These are phyloP conservation scores for Entelurus aequoreus DNA, from an alignment of 2,113 vertebrate genomes.

Conservation along the genomic window DNA sequence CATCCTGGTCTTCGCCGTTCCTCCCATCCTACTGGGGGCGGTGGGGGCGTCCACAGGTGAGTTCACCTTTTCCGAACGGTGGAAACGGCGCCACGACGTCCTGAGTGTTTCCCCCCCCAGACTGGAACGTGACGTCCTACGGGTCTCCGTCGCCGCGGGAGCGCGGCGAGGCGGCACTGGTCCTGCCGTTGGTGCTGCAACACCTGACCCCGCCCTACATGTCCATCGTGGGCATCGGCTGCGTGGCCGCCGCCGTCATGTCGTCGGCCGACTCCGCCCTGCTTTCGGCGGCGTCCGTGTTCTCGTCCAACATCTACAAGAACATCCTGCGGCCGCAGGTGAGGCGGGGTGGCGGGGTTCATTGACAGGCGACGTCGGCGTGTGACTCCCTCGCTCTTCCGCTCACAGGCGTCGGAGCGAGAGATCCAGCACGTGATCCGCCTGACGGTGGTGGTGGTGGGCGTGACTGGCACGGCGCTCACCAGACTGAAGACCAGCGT, in stretches of 20 bases:
- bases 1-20: slow-evolving; percentile 60
- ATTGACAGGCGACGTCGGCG: background rate
- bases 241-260: slow-evolving; percentile 50
- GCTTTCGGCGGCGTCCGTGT: slow-evolving; percentile 48
- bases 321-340: slow-evolving; percentile 36
- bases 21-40: slow-evolving; percentile 67
- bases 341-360: background rate
- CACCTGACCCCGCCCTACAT: slow-evolving; percentile 32
- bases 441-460: slow-evolving; percentile 57
- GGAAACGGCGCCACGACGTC: background rate
- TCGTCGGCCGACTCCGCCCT: slow-evolving; percentile 55
- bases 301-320: slow-evolving; percentile 44
- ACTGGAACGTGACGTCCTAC: slow-evolving; percentile 45
- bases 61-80: background rate
- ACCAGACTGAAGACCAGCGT: slow-evolving; percentile 59
- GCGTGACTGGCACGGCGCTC: slow-evolving; percentile 46
- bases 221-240: slow-evolving; percentile 34
- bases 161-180: slow-evolving; percentile 22
- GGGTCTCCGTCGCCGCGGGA: slow-evolving; percentile 26
- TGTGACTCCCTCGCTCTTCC: background rate
- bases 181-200: slow-evolving; percentile 30
- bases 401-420: slow-evolving; percentile 64
- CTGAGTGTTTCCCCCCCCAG: slow-evolving; percentile 9
- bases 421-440: slow-evolving; percentile 69
- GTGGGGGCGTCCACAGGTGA: slow-evolving; percentile 70